Conservation (phyloP, 1,140 invertebrate species). For the Metopolophium dirhodum region DNA sequence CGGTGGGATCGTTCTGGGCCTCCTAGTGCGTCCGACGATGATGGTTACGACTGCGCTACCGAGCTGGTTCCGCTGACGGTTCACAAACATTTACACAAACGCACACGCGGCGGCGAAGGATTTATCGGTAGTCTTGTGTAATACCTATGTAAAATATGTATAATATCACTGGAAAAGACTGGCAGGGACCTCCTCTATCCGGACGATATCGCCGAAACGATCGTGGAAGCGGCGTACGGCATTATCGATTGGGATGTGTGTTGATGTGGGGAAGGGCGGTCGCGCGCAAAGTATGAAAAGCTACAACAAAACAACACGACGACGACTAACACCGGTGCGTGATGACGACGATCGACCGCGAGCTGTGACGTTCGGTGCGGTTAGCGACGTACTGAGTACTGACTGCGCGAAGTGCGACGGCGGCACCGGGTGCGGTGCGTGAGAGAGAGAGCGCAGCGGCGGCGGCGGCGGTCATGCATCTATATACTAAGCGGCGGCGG, state of each 20-base stretch:
- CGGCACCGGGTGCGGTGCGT: conserved; percentile 3
- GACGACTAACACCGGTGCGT: background rate
- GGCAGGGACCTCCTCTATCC: background rate
- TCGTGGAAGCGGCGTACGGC: background rate
- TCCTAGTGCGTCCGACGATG: background rate
- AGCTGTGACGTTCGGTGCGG: background rate
- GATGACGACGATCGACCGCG: background rate
- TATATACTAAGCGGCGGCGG: background rate
- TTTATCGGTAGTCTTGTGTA: too few relatives aligned
- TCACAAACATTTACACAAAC: conserved; percentile 29
- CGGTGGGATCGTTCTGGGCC: conserved; percentile 36
- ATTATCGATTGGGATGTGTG: background rate
- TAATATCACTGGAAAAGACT: background rate
- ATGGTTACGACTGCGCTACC: background rate
- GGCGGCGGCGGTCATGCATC: conserved; percentile 28
- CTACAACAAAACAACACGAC: background rate
- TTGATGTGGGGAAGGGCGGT: background rate
- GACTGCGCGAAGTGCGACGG: background rate
- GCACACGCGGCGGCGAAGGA: background rate
- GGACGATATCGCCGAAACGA: background rate
- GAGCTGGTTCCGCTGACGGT: background rate
- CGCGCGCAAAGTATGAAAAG: background rate
- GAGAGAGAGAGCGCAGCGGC: background rate
- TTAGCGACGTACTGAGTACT: conserved; percentile 35
- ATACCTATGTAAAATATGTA: background rate